A percentile compares a stretch with the other conserved stretches of the same genome.
Conservation (phyloP, 2,797 vertebrate species). For the Zenarchopterus dispar region DNA sequence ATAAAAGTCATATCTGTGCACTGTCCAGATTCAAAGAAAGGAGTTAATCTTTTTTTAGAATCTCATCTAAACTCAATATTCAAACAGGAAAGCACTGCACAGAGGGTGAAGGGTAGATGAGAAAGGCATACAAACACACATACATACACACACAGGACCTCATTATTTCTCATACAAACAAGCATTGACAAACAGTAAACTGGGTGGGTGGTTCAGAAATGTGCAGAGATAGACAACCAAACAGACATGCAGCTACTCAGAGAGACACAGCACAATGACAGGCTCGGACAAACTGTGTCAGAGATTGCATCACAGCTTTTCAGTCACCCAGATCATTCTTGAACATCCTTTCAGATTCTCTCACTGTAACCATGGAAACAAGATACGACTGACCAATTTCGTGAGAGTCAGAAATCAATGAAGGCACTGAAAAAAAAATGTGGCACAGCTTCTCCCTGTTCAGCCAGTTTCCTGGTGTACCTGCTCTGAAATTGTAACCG, state of each 20-base stretch:
- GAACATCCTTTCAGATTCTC: conserved; percentile 52
- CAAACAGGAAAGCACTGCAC: conserved; percentile 44
- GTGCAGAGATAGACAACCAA: neutral
- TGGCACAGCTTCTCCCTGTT: neutral
- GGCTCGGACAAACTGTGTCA: conserved; percentile 28
- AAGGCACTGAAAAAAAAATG: conserved; percentile 32
- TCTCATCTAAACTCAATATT: conserved; percentile 30
- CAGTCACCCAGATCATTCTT: conserved; percentile 51
- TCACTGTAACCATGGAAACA: conserved; percentile 73
- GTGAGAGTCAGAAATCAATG: conserved; percentile 42
- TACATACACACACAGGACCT: neutral
- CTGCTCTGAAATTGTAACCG: conserved; percentile 15
- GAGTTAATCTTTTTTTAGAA: conserved; percentile 45
- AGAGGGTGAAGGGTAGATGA: conserved; percentile 9
- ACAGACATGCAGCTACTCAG: neutral
- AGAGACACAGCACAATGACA: conserved; percentile 13
- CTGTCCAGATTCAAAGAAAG: conserved; percentile 31
- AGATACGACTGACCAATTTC: conserved; percentile 42
- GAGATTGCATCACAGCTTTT: conserved; percentile 58
- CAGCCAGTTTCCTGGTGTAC: conserved; percentile 17
- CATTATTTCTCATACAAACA: conserved; percentile 27
- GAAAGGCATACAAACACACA: conserved; percentile 6
- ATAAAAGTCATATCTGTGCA: conserved; percentile 21
- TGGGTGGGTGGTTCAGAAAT: conserved; percentile 19
- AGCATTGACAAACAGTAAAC: conserved; percentile 14